phyloP scores from a whole-genome alignment of 2,797 vertebrate species.

The Atherinosoma microstoma region DNA sequence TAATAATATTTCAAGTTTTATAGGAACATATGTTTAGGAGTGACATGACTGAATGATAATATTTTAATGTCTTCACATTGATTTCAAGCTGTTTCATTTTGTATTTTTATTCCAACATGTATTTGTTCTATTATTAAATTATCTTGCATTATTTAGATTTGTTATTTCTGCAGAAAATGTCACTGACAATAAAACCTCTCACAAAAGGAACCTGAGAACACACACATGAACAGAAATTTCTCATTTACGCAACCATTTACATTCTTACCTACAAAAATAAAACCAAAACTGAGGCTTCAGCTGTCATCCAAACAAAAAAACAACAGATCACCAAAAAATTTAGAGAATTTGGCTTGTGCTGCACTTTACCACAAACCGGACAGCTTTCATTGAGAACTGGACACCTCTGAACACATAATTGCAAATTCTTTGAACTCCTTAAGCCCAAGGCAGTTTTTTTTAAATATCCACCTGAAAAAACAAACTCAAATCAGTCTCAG shows the following conservation, averaged over 20 bases:
- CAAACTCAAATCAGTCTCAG: background rate
- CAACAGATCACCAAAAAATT: background rate
- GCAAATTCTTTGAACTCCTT: background rate
- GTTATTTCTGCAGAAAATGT: background rate
- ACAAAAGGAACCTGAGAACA: background rate
- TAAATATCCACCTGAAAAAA: background rate
- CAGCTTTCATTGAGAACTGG: background rate
- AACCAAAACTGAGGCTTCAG: background rate
- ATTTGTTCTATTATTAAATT: background rate
- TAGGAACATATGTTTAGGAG: background rate
- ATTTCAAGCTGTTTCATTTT: background rate
- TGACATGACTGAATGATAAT: background rate
- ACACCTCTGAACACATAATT: conserved; percentile 3
- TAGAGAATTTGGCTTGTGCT: background rate
- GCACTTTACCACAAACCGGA: background rate
- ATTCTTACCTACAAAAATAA: background rate
- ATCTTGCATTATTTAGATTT: background rate
- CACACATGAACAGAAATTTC: background rate
- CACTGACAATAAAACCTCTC: background rate
- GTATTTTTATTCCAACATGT: background rate
- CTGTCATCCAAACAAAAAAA: background rate
- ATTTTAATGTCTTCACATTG: background rate
- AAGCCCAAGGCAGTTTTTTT: background rate
- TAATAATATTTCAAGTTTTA: too few species aligned
- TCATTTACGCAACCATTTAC: background rate